Evolutionary conservation across 1,140 invertebrate genomes (phyloP), one percentile per base, ranked within the genome.

Genomic region (Drosophila jambulina): DNA sequence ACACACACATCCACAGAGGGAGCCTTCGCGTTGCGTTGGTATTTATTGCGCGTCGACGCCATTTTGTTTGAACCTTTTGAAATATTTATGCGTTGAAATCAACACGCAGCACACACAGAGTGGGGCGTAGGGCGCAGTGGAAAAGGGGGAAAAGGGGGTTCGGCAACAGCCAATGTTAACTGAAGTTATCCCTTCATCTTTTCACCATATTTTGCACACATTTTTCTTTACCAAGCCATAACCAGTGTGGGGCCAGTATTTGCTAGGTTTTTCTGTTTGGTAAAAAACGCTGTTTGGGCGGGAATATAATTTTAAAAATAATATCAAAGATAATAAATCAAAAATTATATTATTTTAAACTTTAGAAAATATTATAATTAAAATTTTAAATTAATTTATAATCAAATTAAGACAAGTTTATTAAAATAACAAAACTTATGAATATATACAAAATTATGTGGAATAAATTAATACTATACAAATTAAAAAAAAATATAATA

Each of bases 1-100:
- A 59, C 46, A 58, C 59, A 62, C 46, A 71, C 21, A 68, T 43
- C 49, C 27, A 51, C n/a, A 48, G 32, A 23, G 6, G 17, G 53
- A 25, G 34, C 53, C 53, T 56, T 56, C 10, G 56, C 51, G 49
- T 53, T 67, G 82, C 58, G 69, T 69, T 74, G 75, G 84, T 83
- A 88, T 88, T 88, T 88, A 88, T 84, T 90, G 84, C 85, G 85
- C 85, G 86, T 91, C 85, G 85, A 90, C 85, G 85, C 85, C 85
- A 90, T 90, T 90, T 90, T 90, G 85, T 90, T 88, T 91, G 78
- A 90, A 90, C 85, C 82, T 82, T 82, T 82, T 90, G 85, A 80
- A 90, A 90, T 91, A 90, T 90, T 90, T 90, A 90, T 90, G 85
- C 85, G 85, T 90, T 85, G 85, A 90, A 90, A 82, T 85, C 86